Evolutionary conservation across 2,113 vertebrate species (phyloP).

Genomic region (Climacteris rufus): DNA sequence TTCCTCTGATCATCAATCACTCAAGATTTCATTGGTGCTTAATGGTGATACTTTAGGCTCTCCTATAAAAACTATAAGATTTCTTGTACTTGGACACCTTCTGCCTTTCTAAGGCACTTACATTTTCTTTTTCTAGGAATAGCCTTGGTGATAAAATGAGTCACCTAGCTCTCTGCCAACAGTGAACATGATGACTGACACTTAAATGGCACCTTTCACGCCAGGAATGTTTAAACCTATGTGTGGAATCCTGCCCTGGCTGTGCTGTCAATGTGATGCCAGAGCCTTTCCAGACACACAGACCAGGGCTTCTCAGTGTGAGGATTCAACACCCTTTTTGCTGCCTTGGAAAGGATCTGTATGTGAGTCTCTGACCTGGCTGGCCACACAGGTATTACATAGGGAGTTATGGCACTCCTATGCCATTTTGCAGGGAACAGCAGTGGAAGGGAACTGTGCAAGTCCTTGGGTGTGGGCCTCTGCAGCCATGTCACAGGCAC

Average conservation of each 20-base stretch:
- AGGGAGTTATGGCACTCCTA: neutral
- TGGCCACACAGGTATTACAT: neutral
- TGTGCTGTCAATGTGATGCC: neutral
- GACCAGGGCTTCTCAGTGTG: neutral
- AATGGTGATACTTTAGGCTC: neutral
- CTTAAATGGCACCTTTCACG: neutral
- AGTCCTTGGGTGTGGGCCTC: neutral
- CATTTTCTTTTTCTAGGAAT: slow-evolving; percentile 56
- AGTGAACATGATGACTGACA: neutral
- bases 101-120: slow-evolving; percentile 11
- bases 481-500: neutral
- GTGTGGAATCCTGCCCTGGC: neutral
- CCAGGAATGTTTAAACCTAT: neutral
- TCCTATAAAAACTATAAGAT: neutral
- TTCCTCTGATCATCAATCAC: slow-evolving; percentile 31
- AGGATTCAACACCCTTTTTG: neutral
- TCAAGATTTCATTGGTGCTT: neutral
- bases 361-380: neutral
- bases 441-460: neutral
- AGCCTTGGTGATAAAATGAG: slow-evolving; percentile 14
- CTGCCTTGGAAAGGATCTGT: neutral
- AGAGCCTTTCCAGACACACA: fast-evolving
- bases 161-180: slow-evolving; percentile 13
- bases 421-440: neutral
- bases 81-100: neutral